phyloP scores from a whole-genome alignment of 2,888 invertebrate genomes.

The Sphaerophoria taeniata region DNA sequence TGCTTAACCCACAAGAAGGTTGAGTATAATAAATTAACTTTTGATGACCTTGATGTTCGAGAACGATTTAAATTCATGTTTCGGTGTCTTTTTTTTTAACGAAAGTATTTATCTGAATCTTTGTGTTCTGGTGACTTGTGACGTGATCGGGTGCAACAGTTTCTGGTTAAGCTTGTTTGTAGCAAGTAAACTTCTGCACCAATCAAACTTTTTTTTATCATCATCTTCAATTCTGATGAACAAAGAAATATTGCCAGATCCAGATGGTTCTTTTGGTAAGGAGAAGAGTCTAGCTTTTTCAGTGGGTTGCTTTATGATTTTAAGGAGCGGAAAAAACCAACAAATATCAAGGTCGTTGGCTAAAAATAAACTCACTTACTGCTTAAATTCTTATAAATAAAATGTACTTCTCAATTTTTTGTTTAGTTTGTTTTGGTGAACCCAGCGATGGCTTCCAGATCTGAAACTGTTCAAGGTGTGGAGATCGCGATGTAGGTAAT shows the following conservation, averaged over 20 bases:
- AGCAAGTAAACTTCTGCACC: slow-evolving; percentile 13
- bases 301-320: slow-evolving; percentile 16
- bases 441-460: slow-evolving; percentile 28
- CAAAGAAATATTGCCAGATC: slow-evolving; percentile 49
- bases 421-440: slow-evolving; percentile 7
- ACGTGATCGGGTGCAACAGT: slow-evolving; percentile 59
- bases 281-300: neutral
- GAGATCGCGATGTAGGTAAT: neutral
- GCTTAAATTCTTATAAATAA: slow-evolving; percentile 1
- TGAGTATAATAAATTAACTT: slow-evolving; percentile 58
- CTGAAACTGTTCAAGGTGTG: slow-evolving; percentile 22
- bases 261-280: slow-evolving; percentile 30
- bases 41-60: slow-evolving; percentile 47
- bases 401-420: slow-evolving; percentile 50
- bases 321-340: slow-evolving; percentile 43
- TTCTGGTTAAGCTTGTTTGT: slow-evolving; percentile 39
- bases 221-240: slow-evolving; percentile 19
- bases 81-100: slow-evolving; percentile 20
- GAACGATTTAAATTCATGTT: slow-evolving; percentile 47
- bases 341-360: slow-evolving; percentile 44
- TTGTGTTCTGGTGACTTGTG: slow-evolving; percentile 29
- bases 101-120: neutral
- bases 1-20: slow-evolving; percentile 60
- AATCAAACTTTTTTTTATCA: slow-evolving; percentile 41
- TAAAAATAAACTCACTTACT: slow-evolving; percentile 34